These are phyloP conservation scores for Camponotus pennsylvanicus DNA, from an alignment of 1,140 invertebrate genomes.

Conservation along the genomic window DNA sequence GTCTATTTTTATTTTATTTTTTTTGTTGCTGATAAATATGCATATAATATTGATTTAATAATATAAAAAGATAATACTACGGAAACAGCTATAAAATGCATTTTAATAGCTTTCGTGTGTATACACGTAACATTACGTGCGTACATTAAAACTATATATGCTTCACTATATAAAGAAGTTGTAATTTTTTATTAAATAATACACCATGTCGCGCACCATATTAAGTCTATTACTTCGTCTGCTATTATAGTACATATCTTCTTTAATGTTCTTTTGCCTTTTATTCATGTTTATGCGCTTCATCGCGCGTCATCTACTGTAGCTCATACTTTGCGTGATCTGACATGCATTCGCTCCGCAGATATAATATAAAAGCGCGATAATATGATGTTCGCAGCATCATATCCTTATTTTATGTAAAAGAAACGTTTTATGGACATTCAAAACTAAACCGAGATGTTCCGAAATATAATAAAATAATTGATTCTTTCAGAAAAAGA, in stretches of 20 bases:
- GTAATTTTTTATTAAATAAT: slow-evolving; percentile 50
- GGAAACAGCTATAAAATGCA: not conserved
- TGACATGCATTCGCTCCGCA: slow-evolving; percentile 4
- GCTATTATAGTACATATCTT: not conserved
- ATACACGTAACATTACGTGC: not conserved
- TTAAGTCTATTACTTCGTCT: slow-evolving; percentile 3
- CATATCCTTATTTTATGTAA: slow-evolving; percentile 44
- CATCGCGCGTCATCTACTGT: slow-evolving; percentile 39
- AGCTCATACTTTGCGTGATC: slow-evolving; percentile 16
- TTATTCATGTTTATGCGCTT: slow-evolving; percentile 24
- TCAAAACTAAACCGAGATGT: not conserved
- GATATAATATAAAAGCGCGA: slow-evolving; percentile 40
- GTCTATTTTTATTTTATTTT: not conserved
- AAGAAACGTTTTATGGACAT: slow-evolving; percentile 25
- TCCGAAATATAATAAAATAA: not conserved
- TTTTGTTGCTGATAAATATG: not conserved
- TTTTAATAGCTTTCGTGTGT: not conserved
- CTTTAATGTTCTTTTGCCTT: slow-evolving; percentile 39
- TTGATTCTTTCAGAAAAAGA: not conserved
- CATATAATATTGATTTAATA: not conserved
- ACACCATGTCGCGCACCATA: not conserved
- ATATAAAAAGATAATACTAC: not conserved
- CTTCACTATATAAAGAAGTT: not conserved
- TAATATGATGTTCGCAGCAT: slow-evolving; percentile 37
- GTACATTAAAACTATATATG: not conserved